Evolutionary conservation across 2,113 vertebrate genomes (phyloP).

Genomic region (Datnioides undecimradiatus): DNA sequence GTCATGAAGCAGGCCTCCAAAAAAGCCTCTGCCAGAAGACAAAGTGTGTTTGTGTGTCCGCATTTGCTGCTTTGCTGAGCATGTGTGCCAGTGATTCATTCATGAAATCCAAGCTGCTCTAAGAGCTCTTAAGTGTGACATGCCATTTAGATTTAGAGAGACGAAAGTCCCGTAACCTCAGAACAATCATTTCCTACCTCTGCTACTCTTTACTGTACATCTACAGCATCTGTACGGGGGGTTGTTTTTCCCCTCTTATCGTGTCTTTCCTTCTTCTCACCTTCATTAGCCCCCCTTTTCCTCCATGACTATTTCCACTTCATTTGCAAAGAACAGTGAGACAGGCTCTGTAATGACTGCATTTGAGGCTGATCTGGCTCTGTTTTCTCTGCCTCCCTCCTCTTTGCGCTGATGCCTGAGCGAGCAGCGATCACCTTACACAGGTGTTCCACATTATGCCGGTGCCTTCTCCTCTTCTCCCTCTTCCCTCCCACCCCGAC

Average conservation of each 20-base stretch:
- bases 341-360: slow-evolving; percentile 55
- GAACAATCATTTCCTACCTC: slow-evolving; percentile 5
- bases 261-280: slow-evolving; percentile 17
- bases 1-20: neutral
- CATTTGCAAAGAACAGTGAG: slow-evolving; percentile 7
- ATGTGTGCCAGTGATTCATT: slow-evolving; percentile 53
- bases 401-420: slow-evolving; percentile 59
- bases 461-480: slow-evolving; percentile 22
- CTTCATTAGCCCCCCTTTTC: slow-evolving; percentile 34
- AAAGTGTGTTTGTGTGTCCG: slow-evolving; percentile 58
- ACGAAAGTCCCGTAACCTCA: slow-evolving; percentile 30
- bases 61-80: slow-evolving; percentile 20
- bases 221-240: slow-evolving; percentile 11
- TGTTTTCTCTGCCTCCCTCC: slow-evolving; percentile 62
- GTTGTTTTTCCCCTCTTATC: slow-evolving; percentile 37
- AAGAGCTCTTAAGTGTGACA: slow-evolving; percentile 60
- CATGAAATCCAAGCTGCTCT: slow-evolving; percentile 61
- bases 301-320: slow-evolving; percentile 39
- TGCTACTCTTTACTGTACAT: slow-evolving; percentile 14
- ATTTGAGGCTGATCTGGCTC: slow-evolving; percentile 59
- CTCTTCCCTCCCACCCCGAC: neutral
- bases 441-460: slow-evolving; percentile 79
- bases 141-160: slow-evolving; percentile 54
- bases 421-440: slow-evolving; percentile 71
- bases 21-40: slow-evolving; percentile 36